Conservation (phyloP, 2,113 vertebrate species). For the Aythya baeri region DNA sequence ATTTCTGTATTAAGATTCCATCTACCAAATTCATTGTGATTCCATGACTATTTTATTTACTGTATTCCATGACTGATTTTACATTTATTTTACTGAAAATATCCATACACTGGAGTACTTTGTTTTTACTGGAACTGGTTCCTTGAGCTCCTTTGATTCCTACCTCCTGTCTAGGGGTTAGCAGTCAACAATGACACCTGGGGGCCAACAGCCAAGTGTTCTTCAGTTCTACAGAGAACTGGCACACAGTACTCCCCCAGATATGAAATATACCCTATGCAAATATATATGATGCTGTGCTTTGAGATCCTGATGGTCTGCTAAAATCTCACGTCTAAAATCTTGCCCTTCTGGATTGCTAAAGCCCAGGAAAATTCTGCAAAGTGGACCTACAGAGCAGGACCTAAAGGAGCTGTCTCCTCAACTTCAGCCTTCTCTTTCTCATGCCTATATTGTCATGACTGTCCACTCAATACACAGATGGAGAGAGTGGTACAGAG, state of each 20-base stretch:
- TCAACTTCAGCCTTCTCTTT: not conserved
- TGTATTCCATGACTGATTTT: not conserved
- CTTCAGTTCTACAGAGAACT: not conserved
- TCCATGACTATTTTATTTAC: not conserved
- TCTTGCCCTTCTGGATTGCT: not conserved
- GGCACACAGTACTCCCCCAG: not conserved
- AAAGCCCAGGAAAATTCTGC: not conserved
- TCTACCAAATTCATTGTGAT: not conserved
- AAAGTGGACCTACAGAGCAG: not conserved
- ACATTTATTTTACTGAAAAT: not conserved
- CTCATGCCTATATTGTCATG: not conserved
- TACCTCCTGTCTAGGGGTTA: not conserved
- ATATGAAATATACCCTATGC: not conserved
- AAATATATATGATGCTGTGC: not conserved
- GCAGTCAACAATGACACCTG: not conserved
- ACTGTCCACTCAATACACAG: not conserved
- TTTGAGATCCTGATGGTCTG: not conserved
- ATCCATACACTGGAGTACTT: not conserved
- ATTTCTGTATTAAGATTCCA: not conserved
- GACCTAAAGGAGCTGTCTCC: not conserved
- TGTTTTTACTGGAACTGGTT: not conserved
- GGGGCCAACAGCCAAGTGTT: not conserved
- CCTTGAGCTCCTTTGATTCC: not conserved
- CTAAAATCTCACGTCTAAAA: not conserved
- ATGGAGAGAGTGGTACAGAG: not conserved